A percentile compares a stretch with the other conserved stretches of the same genome.
Evolutionary conservation across 1,140 invertebrate genomes (phyloP).

Genomic region (Danaus melanippus): DNA sequence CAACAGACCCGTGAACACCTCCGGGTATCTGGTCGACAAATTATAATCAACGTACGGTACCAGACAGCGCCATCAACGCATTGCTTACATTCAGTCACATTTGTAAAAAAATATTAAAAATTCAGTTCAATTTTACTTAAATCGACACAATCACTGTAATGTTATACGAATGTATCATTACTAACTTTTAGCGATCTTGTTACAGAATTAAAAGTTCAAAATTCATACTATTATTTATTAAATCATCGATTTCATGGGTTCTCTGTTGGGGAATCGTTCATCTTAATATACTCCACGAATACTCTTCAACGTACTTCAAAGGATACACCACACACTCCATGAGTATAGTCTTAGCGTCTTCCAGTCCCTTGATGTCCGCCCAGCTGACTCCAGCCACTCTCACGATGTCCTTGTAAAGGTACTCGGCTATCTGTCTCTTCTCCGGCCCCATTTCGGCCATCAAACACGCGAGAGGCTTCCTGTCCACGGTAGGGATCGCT

Average conservation of each 20-base stretch:
- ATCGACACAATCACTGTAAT: no score
- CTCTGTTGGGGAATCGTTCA: no score
- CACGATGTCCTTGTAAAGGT: conserved; percentile 66
- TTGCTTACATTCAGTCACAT: no score
- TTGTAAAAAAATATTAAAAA: no score
- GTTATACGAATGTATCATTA: no score
- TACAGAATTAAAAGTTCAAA: no score
- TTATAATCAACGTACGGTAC: conserved; percentile 16
- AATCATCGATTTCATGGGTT: no score
- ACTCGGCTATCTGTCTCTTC: conserved; percentile 45
- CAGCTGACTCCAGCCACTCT: conserved; percentile 73
- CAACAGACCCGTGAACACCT: conserved; percentile 84
- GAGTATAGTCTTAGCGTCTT: conserved; percentile 85
- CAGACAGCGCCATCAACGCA: no score
- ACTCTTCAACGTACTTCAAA: conserved; percentile 67
- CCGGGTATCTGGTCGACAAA: conserved; percentile 78
- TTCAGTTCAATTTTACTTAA: no score
- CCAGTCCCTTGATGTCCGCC: conserved; percentile 83
- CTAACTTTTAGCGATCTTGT: no score
- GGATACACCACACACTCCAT: conserved; percentile 93
- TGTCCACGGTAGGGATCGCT: conserved; percentile 69
- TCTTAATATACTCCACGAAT: no score
- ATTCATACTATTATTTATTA: no score
- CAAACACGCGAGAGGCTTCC: conserved; percentile 69
- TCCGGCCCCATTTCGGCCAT: conserved; percentile 36